A percentile compares a stretch with the other conserved stretches of the same genome.
Evolutionary conservation across 2,797 vertebrate genomes (phyloP).

Genomic region (Crocidura indochinensis): DNA sequence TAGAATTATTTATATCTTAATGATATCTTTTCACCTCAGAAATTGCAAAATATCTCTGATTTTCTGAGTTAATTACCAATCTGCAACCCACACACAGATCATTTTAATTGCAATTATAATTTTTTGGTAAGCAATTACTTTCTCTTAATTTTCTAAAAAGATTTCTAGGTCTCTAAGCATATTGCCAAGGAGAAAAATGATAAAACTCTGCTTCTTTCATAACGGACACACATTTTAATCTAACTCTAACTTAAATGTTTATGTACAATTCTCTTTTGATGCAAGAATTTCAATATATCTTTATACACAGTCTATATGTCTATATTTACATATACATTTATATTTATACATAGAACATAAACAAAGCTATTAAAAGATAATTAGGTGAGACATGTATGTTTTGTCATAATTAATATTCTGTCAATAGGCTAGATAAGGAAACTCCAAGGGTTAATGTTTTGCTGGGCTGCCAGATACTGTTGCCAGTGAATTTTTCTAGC

Average conservation of each 20-base stretch:
- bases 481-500: slow-evolving; percentile 91
- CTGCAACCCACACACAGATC: not conserved
- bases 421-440: slow-evolving; percentile 92
- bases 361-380: slow-evolving; percentile 90
- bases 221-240: slow-evolving; percentile 79
- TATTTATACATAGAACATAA: slow-evolving; percentile 87
- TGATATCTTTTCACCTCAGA: not conserved
- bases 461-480: slow-evolving; percentile 88
- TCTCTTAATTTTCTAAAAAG: slow-evolving; percentile 70
- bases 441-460: slow-evolving; percentile 91
- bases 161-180: slow-evolving; percentile 79
- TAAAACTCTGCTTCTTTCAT: slow-evolving; percentile 9
- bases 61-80: slow-evolving; percentile 52
- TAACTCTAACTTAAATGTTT: slow-evolving; percentile 87
- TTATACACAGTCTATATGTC: slow-evolving; percentile 81
- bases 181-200: slow-evolving; percentile 63
- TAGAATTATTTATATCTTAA: slow-evolving; percentile 50
- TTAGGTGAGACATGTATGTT: slow-evolving; percentile 90
- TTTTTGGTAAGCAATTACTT: slow-evolving; percentile 80
- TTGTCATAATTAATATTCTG: slow-evolving; percentile 93
- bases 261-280: slow-evolving; percentile 85
- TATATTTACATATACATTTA: slow-evolving; percentile 39
- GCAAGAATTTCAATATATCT: slow-evolving; percentile 85
- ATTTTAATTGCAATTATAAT: slow-evolving; percentile 80
- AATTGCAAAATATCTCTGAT: slow-evolving; percentile 33